Evolutionary conservation across 2,888 invertebrate species (phyloP).

Genomic region (Lamellibrachia satsuma): DNA sequence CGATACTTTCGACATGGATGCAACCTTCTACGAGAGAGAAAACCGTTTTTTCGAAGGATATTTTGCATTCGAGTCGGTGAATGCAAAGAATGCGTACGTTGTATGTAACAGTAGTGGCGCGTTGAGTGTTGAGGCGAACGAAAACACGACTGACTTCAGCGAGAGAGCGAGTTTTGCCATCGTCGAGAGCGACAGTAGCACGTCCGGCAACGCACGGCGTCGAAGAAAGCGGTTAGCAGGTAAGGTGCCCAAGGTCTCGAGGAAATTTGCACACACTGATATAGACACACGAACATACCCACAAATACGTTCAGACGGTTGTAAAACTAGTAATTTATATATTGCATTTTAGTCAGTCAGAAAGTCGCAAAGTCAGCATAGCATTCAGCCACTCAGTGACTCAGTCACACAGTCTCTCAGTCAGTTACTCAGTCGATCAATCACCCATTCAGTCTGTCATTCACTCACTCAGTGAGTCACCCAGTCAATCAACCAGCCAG

Average conservation of each 20-base stretch:
- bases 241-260: not conserved
- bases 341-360: not conserved
- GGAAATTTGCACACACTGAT: not conserved
- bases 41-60: not conserved
- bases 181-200: not conserved
- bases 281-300: not conserved
- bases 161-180: not conserved
- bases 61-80: not conserved
- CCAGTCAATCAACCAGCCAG: not conserved
- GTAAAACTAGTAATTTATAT: not conserved
- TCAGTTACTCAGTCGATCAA: too few species aligned
- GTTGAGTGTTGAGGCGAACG: not conserved
- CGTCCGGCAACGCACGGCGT: not conserved
- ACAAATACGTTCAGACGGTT: not conserved
- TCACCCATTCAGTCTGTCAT: not conserved
- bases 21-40: constrained; percentile 10
- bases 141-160: not conserved
- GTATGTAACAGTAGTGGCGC: not conserved
- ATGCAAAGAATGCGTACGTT: not conserved
- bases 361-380: too few species aligned
- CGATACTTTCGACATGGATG: not conserved
- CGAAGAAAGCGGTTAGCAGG: not conserved
- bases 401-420: not conserved
- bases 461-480: not conserved
- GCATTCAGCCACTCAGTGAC: too few species aligned